Conservation (phyloP, 2,113 vertebrate species). For the Pipa parva region DNA sequence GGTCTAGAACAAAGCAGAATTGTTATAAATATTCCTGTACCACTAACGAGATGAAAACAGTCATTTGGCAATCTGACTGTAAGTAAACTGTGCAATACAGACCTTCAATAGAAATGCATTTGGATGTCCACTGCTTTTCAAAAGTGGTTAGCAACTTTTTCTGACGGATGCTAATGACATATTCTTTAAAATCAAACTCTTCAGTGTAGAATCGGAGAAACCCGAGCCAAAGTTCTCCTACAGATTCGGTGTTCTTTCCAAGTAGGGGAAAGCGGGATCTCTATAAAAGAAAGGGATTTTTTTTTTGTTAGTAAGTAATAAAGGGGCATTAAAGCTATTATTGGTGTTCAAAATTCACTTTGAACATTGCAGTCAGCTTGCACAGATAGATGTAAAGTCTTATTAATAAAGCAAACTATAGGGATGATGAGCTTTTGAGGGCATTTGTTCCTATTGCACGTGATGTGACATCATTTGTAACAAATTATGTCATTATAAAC, state of each 20-base stretch:
- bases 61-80: too few relatives aligned
- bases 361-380: too few relatives aligned
- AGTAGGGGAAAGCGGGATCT: constrained; percentile 73
- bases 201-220: constrained; percentile 95
- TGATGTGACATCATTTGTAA: too few relatives aligned
- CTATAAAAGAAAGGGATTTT: constrained; percentile 62
- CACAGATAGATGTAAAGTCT: too few relatives aligned
- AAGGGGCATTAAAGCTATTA: neutral
- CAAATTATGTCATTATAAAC: too few relatives aligned
- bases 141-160: constrained; percentile 91
- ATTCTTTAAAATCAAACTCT: constrained; percentile 97
- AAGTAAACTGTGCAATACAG: neutral
- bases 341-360: neutral
- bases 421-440: too few relatives aligned
- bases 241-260: constrained; percentile 81
- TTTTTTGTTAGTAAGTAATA: neutral
- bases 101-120: constrained; percentile 98
- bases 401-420: too few relatives aligned
- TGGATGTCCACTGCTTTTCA: constrained; percentile 98
- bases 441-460: too few relatives aligned
- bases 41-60: too few relatives aligned
- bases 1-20: constrained; percentile 68
- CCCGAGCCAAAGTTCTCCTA: constrained; percentile 94
- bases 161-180: constrained; percentile 96
- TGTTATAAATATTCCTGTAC: too few relatives aligned